Percentiles rank a stretch among this genome's conserved stretches.
phyloP scores from a whole-genome alignment of 2,113 vertebrate species.

The Perca schrenkii region DNA sequence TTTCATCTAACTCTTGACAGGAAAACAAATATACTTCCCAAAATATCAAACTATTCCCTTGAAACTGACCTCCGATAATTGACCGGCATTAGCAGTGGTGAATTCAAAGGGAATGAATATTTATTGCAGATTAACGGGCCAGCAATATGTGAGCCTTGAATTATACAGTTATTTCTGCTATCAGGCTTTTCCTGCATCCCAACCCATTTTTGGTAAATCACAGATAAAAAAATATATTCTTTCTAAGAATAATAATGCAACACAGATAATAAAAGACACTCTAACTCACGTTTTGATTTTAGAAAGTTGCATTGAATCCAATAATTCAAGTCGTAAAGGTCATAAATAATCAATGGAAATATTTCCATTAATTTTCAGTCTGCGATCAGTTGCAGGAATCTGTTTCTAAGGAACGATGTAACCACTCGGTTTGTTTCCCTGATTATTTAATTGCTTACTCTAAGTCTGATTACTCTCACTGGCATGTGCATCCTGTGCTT shows the following conservation, averaged over 20 bases:
- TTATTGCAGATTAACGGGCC: neutral
- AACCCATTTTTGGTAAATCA: neutral
- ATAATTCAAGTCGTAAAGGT: slow-evolving; percentile 9
- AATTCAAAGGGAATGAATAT: neutral
- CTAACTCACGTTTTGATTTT: neutral
- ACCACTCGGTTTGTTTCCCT: slow-evolving; percentile 26
- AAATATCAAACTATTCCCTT: neutral
- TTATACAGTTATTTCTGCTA: neutral
- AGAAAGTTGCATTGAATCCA: neutral
- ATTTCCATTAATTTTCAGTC: neutral
- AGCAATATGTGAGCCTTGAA: neutral
- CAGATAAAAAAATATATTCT: neutral
- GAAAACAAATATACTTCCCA: neutral
- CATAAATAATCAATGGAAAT: slow-evolving; percentile 24
- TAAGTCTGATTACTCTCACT: slow-evolving; percentile 5
- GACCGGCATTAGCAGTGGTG: neutral
- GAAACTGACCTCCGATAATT: slow-evolving; percentile 3
- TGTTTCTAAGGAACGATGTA: slow-evolving; percentile 17
- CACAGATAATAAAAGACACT: neutral
- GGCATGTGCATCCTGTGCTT: slow-evolving; percentile 32
- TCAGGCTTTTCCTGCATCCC: neutral
- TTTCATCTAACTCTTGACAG: neutral
- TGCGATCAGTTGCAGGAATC: slow-evolving; percentile 33
- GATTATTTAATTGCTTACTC: slow-evolving; percentile 30
- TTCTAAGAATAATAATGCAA: neutral